Evolutionary conservation across 2,113 vertebrate genomes (phyloP).

Genomic region (Nerophis ophidion): DNA sequence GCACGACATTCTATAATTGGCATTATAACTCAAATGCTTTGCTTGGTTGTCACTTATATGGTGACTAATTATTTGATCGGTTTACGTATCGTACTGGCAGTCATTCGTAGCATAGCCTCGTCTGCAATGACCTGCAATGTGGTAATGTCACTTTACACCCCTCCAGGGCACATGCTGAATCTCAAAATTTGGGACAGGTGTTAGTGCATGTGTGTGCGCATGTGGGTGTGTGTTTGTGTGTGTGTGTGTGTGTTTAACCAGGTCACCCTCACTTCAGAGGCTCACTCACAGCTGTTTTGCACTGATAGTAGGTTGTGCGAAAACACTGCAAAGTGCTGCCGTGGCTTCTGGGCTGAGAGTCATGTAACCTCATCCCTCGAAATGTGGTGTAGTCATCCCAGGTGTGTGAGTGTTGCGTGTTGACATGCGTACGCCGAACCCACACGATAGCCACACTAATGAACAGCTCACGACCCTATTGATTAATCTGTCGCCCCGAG

Average conservation of each 20-base stretch:
- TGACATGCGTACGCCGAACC: neutral
- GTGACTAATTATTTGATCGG: slow-evolving; percentile 2
- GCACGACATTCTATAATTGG: neutral
- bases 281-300: slow-evolving; percentile 53
- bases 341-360: slow-evolving; percentile 34
- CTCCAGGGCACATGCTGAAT: slow-evolving; percentile 22
- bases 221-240: slow-evolving; percentile 15
- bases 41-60: neutral
- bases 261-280: slow-evolving; percentile 28
- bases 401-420: neutral
- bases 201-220: slow-evolving; percentile 9
- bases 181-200: slow-evolving; percentile 40
- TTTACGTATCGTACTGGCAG: slow-evolving; percentile 10
- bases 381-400: slow-evolving; percentile 32
- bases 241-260: slow-evolving; percentile 27
- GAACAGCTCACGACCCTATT: slow-evolving; percentile 11
- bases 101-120: slow-evolving; percentile 44
- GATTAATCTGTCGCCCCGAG: slow-evolving; percentile 20
- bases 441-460: slow-evolving; percentile 29
- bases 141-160: slow-evolving; percentile 30
- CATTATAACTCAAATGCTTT: neutral
- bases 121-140: slow-evolving; percentile 34
- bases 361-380: slow-evolving; percentile 41
- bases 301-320: slow-evolving; percentile 44
- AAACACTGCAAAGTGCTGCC: slow-evolving; percentile 21